Conservation (phyloP, 2,113 vertebrate species). For the Diphyllodes magnificus region DNA sequence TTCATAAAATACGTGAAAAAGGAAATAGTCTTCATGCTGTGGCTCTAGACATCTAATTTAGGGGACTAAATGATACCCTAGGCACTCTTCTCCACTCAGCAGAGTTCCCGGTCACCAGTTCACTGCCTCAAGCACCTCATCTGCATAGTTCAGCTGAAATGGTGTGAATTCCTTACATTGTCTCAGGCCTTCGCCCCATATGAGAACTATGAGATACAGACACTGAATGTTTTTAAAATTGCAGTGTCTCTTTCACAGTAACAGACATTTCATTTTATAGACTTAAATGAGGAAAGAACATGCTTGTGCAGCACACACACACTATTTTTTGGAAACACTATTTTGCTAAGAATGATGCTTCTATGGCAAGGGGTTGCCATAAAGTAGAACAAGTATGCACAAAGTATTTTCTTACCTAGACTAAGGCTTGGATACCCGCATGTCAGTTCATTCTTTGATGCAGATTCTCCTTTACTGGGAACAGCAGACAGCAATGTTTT, state of each 20-base stretch:
- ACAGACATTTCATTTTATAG: neutral
- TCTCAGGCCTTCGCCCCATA: neutral
- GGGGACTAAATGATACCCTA: neutral
- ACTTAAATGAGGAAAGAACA: neutral
- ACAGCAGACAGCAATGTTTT: neutral
- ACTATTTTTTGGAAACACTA: neutral
- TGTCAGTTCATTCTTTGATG: neutral
- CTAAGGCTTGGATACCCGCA: neutral
- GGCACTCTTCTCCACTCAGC: neutral
- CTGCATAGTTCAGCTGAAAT: conserved; percentile 23
- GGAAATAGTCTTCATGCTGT: neutral
- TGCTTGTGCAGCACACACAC: neutral
- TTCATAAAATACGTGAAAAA: neutral
- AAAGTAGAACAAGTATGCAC: neutral
- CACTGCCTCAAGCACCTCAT: conserved; percentile 35
- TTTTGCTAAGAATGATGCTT: neutral
- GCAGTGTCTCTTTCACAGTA: neutral
- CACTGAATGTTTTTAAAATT: neutral
- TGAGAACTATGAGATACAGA: neutral
- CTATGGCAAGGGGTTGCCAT: neutral
- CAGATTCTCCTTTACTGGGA: neutral
- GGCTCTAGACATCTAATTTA: conserved; percentile 3
- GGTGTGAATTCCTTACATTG: conserved; percentile 21
- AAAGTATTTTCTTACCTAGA: neutral
- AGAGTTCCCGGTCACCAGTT: neutral